These are phyloP conservation scores for Columba janthina DNA, from an alignment of 2,113 vertebrate genomes.

Conservation along the genomic window DNA sequence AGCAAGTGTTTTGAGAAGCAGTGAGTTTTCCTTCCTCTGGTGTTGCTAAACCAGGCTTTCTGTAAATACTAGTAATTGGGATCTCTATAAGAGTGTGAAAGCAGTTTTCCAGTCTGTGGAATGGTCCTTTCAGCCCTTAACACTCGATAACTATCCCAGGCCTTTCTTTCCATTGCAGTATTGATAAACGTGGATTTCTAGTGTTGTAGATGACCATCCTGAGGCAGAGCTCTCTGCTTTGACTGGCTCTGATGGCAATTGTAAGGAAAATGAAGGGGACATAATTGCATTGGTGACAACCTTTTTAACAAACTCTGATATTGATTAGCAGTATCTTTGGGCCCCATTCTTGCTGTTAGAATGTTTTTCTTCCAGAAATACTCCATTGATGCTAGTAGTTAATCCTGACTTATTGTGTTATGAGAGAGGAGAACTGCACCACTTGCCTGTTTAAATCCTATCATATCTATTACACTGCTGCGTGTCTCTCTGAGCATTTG, in stretches of 20 bases:
- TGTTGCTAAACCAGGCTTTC: neutral
- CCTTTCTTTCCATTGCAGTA: neutral
- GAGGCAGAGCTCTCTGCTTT: neutral
- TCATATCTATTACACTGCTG: neutral
- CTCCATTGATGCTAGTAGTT: neutral
- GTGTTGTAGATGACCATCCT: neutral
- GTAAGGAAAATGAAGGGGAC: neutral
- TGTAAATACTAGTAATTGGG: neutral
- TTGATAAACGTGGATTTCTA: neutral
- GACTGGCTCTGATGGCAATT: neutral
- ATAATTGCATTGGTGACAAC: neutral
- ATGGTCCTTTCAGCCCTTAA: neutral
- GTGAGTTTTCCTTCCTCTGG: neutral
- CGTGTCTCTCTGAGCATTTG: fast-evolving
- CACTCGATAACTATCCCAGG: neutral
- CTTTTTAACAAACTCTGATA: neutral
- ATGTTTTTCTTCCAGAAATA: neutral
- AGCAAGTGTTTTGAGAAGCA: neutral
- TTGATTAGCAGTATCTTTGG: neutral
- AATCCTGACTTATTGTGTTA: neutral
- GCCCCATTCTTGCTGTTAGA: neutral
- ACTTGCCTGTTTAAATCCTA: fast-evolving
- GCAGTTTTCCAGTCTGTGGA: neutral
- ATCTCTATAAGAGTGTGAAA: neutral
- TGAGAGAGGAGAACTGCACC: neutral